These are phyloP conservation scores for Melanerpes aurifrons DNA, from an alignment of 2,113 vertebrate species.

Conservation along the genomic window DNA sequence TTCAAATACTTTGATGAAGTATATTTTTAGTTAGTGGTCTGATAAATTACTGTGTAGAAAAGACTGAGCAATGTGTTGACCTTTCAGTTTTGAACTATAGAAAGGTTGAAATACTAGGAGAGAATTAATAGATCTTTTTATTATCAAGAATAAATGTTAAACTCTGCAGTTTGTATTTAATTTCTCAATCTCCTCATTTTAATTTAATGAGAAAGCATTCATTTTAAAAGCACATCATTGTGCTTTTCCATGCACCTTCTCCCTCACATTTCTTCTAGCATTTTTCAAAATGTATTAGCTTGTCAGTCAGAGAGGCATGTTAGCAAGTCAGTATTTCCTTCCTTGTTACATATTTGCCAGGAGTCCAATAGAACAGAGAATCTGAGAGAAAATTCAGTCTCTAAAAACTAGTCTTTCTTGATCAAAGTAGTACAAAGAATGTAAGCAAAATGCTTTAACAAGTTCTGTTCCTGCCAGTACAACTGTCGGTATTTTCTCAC, in stretches of 20 bases:
- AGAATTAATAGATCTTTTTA: neutral
- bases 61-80: neutral
- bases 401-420: neutral
- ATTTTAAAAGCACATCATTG: neutral
- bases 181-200: neutral
- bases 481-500: constrained; percentile 25
- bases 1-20: neutral
- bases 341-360: neutral
- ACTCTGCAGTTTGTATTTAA: neutral
- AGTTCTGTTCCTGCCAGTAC: neutral
- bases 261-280: neutral
- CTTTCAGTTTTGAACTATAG: neutral
- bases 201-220: neutral
- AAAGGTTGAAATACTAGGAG: neutral
- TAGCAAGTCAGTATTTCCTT: neutral
- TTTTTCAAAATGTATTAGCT: neutral
- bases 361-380: neutral
- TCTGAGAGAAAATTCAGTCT: neutral
- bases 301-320: neutral
- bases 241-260: neutral
- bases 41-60: neutral
- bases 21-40: neutral
- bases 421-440: neutral
- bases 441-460: neutral
- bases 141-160: neutral